phyloP scores from a whole-genome alignment of 2,113 vertebrate species.

The Anser brachyrhynchus region DNA sequence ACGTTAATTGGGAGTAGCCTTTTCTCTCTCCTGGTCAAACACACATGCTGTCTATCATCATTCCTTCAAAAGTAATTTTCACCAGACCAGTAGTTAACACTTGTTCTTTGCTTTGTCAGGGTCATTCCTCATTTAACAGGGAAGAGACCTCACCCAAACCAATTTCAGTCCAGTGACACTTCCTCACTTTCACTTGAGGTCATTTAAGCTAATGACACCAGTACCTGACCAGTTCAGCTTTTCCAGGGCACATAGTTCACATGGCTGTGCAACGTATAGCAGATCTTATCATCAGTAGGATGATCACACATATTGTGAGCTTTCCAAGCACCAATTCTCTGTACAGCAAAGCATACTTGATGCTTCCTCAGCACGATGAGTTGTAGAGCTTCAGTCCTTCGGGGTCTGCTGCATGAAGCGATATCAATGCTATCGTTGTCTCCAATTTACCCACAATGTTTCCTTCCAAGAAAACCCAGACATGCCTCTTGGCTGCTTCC shows the following conservation, averaged over 20 bases:
- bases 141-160: background rate
- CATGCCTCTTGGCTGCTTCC: background rate
- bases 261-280: background rate
- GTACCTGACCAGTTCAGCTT: background rate
- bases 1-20: background rate
- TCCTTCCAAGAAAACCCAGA: background rate
- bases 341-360: background rate
- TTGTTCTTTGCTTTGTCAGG: background rate
- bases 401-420: background rate
- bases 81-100: background rate
- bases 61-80: background rate
- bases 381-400: background rate
- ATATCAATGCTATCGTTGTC: background rate
- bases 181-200: background rate
- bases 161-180: background rate
- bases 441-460: background rate
- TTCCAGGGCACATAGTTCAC: background rate
- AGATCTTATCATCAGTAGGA: background rate
- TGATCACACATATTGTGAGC: rapidly evolving
- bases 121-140: background rate
- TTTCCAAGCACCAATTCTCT: background rate
- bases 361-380: background rate
- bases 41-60: background rate
- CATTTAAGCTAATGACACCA: background rate
- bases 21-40: background rate